These are phyloP conservation scores for Stegana nigrithorax DNA, from an alignment of 2,888 invertebrate species.

Conservation along the genomic window DNA sequence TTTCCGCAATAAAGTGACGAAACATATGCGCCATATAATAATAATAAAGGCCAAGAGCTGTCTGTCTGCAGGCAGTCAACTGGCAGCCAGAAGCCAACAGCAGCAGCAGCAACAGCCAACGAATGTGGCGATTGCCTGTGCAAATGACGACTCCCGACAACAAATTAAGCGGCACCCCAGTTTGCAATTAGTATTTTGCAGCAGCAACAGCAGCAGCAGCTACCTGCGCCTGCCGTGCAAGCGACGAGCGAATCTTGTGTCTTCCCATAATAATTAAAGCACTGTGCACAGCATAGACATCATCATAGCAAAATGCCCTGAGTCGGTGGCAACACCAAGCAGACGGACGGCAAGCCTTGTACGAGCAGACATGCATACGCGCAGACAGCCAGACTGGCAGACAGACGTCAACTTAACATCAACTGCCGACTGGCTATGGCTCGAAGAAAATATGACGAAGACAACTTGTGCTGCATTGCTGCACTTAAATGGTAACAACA, in stretches of 20 bases:
- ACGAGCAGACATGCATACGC: too few relatives aligned
- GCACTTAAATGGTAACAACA: too few relatives aligned
- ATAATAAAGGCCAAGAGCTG: too few relatives aligned
- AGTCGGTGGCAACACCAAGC: neutral
- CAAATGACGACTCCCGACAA: conserved; percentile 10
- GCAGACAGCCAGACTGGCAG: neutral
- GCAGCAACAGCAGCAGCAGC: too few relatives aligned
- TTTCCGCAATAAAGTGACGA: conserved; percentile 22
- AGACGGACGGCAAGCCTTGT: too few relatives aligned
- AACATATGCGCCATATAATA: conserved; percentile 16
- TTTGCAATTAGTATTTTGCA: conserved; percentile 27
- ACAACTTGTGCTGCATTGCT: too few relatives aligned
- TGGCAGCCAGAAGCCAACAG: too few relatives aligned
- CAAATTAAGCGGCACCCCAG: conserved; percentile 47
- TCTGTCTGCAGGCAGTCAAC: too few relatives aligned
- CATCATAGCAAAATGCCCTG: neutral
- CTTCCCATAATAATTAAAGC: conserved; percentile 55
- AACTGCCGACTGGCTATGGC: too few relatives aligned
- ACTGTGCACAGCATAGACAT: neutral
- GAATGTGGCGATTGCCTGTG: neutral
- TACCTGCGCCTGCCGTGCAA: conserved; percentile 36
- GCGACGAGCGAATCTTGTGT: neutral
- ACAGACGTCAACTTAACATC: too few relatives aligned
- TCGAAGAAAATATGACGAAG: too few relatives aligned
- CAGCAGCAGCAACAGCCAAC: conserved; percentile 7